Base-by-base conservation (phyloP, 64 coral and sea anemone genomes). In the Orbicella faveolata region DNA sequence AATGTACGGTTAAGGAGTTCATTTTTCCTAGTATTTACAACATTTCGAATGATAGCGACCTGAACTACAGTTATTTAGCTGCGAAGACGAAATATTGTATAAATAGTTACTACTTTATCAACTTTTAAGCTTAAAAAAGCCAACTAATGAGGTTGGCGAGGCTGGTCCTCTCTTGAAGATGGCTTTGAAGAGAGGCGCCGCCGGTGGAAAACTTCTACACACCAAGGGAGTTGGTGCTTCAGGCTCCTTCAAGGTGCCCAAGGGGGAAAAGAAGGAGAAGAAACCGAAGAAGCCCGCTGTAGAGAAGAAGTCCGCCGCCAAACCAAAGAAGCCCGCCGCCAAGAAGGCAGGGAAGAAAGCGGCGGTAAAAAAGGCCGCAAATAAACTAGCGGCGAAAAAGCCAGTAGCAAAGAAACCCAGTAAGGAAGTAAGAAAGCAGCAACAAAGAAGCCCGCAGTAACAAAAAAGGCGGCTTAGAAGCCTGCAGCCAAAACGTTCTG, bases 151-250 rank as follows among this genome's bases (percentile, higher is more conserved):
- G 87, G 87, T 89, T 14, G 57, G 39, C 7, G 61, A 89, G 26
- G 62, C 44, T 34, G 13, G 17, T 2, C 1, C 74, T 19, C 75
- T 67, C 39, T 35, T 89, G 16, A 89, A 54, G 74, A n/a, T 76
- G 9, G 52, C 87, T 21, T 75, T 89, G 30, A 89, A 78, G 26
- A 35, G 75, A 23, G 59, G 61, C 64, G 33, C 53, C 3, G 33
- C 7, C 6, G 73, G 76, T 4, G 75, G 34, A 63, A 36, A 7
- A 5, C 18, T 76, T 36, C 0, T 66, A 21, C 73, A 89, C 73
- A 77, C 87, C 6, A 89, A 89, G 9, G 87, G 87, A 20, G 23
- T 62, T 61, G 87, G 87, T 53, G 87, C 87, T 37, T 78, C 75
- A 36, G 87, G 87, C 8, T 89, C 87, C 16, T 89, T 89, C 75